These are phyloP conservation scores for Megaceryle alcyon DNA, from an alignment of 2,797 vertebrate genomes.

Conservation along the genomic window DNA sequence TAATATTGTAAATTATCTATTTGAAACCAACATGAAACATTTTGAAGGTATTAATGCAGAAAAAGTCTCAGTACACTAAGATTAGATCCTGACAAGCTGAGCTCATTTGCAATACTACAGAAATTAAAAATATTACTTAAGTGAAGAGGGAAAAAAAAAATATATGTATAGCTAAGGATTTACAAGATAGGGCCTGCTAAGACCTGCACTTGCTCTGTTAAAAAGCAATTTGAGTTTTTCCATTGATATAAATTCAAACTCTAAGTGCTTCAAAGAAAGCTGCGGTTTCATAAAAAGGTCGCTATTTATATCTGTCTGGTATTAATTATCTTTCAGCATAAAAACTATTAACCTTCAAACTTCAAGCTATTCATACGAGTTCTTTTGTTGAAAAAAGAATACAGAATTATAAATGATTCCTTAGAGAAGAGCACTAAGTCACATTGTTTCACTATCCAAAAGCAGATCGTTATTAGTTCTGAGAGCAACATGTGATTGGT, in stretches of 20 bases:
- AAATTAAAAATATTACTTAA: background rate
- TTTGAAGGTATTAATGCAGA: slow-evolving; percentile 44
- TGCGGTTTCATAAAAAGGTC: background rate
- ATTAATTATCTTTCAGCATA: slow-evolving; percentile 7
- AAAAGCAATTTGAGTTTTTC: slow-evolving; percentile 31
- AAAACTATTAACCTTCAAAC: slow-evolving; percentile 5
- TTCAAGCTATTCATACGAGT: background rate
- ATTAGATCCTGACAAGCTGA: background rate
- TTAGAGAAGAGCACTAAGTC: no score
- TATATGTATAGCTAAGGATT: background rate
- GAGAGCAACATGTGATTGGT: background rate
- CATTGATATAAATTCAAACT: background rate
- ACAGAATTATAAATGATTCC: background rate
- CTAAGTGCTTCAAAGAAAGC: slow-evolving; percentile 13
- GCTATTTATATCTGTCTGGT: background rate
- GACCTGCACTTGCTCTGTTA: background rate
- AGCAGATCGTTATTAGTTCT: background rate
- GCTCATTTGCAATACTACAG: background rate
- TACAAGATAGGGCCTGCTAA: background rate
- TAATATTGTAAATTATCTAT: slow-evolving; percentile 65
- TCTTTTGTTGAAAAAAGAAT: background rate
- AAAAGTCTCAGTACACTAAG: background rate
- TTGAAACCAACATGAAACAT: slow-evolving; percentile 47
- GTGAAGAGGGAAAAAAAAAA: background rate
- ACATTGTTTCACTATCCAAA: background rate